A percentile compares a stretch with the other conserved stretches of the same genome.
Evolutionary conservation across 2,113 vertebrate genomes (phyloP).

Genomic region (Phylloscopus trochiloides): DNA sequence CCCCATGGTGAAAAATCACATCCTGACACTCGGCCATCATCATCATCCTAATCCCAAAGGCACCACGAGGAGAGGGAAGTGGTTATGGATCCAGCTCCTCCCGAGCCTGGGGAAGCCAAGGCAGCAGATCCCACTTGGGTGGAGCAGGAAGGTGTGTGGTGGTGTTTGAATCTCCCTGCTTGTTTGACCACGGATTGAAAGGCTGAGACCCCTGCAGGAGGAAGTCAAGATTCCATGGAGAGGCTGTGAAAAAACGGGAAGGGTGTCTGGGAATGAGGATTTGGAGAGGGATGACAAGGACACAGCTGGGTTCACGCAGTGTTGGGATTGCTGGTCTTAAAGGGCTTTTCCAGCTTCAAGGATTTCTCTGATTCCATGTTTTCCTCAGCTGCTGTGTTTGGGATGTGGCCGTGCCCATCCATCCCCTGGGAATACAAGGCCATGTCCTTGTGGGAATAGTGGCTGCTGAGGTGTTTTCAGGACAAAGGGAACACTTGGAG

Average conservation of each 20-base stretch:
- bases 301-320: neutral
- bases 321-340: neutral
- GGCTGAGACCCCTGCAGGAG: neutral
- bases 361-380: neutral
- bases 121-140: neutral
- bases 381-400: neutral
- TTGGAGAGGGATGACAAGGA: neutral
- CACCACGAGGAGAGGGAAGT: neutral
- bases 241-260: neutral
- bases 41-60: neutral
- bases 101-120: neutral
- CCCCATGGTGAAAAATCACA: neutral
- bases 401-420: rapidly evolving
- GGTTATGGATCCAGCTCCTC: neutral
- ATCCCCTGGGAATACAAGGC: rapidly evolving
- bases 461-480: neutral
- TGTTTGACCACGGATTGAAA: rapidly evolving
- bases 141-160: neutral
- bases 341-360: neutral
- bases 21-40: neutral
- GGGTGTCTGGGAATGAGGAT: neutral
- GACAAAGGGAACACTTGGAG: neutral
- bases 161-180: neutral
- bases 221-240: neutral
- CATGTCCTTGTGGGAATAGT: neutral